These are phyloP conservation scores for Subanguina moxae DNA, from an alignment of 1,140 invertebrate genomes.

Conservation along the genomic window DNA sequence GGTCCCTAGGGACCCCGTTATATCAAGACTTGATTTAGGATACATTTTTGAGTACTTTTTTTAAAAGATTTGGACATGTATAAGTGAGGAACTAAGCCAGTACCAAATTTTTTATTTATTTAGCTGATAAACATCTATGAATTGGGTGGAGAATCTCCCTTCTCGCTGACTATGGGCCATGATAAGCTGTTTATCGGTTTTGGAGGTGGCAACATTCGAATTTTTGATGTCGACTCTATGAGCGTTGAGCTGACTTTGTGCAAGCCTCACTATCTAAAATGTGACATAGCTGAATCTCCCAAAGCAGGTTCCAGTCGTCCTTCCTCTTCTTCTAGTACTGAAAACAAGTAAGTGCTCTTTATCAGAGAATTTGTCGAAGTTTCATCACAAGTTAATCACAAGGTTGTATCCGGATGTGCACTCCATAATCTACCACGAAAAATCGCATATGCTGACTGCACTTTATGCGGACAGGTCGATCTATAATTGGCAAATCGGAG, in stretches of 20 bases:
- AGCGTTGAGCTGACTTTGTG: conserved; percentile 14
- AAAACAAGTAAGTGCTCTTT: background rate
- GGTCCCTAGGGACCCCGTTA: no score
- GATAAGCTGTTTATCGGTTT: conserved; percentile 43
- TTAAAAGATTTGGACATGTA: no score
- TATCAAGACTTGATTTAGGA: no score
- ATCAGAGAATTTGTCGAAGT: background rate
- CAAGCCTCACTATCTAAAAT: conserved; percentile 36
- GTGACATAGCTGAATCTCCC: conserved; percentile 17
- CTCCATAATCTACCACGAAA: conserved; percentile 35
- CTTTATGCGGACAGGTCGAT: conserved; percentile 49
- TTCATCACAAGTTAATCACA: conserved; percentile 1
- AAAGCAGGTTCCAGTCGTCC: background rate
- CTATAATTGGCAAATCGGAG: conserved; percentile 45
- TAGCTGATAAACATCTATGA: conserved; percentile 45
- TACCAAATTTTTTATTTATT: conserved; percentile 16
- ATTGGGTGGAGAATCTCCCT: conserved; percentile 35
- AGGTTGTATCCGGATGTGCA: conserved; percentile 46
- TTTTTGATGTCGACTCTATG: conserved; percentile 33
- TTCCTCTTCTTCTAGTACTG: background rate
- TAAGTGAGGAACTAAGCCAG: no score
- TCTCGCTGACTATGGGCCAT: conserved; percentile 32
- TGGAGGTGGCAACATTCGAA: conserved; percentile 44
- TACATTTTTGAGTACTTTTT: no score
- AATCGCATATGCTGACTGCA: conserved; percentile 37